These are phyloP conservation scores for Cerceris rybyensis DNA, from an alignment of 2,888 invertebrate species.

Conservation along the genomic window DNA sequence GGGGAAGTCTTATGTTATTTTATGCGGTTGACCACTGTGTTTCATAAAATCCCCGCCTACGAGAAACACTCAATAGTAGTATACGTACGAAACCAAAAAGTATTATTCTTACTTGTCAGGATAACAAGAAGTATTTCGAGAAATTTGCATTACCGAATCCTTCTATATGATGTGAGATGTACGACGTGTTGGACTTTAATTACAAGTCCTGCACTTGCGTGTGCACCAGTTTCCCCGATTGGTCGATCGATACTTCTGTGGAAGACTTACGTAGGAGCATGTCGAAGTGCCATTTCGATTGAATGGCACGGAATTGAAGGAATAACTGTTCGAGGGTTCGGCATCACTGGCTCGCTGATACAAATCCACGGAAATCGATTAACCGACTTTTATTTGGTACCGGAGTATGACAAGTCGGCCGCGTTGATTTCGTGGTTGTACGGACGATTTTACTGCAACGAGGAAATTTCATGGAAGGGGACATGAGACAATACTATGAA, in stretches of 20 bases:
- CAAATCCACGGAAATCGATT: background rate
- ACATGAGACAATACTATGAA: no score
- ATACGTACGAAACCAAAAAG: no score
- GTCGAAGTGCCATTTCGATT: constrained; percentile 12
- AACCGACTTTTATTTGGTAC: background rate
- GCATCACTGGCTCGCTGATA: background rate
- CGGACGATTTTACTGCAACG: background rate
- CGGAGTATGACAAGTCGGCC: background rate
- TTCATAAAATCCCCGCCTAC: no score
- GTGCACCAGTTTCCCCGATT: background rate
- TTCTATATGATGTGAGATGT: no score
- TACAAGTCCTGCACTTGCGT: background rate
- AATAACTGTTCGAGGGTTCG: constrained; percentile 11
- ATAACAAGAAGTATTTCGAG: no score
- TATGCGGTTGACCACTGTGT: no score
- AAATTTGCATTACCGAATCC: no score
- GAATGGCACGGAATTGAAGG: constrained; percentile 41
- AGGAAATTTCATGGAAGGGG: no score
- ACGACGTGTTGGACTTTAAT: background rate
- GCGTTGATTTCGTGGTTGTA: background rate
- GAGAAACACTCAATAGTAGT: no score
- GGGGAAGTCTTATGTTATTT: no score
- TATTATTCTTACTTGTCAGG: no score
- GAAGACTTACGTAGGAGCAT: background rate
- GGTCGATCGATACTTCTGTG: background rate